Conservation (phyloP, 2,797 vertebrate species). For the Gambelia wislizenii region DNA sequence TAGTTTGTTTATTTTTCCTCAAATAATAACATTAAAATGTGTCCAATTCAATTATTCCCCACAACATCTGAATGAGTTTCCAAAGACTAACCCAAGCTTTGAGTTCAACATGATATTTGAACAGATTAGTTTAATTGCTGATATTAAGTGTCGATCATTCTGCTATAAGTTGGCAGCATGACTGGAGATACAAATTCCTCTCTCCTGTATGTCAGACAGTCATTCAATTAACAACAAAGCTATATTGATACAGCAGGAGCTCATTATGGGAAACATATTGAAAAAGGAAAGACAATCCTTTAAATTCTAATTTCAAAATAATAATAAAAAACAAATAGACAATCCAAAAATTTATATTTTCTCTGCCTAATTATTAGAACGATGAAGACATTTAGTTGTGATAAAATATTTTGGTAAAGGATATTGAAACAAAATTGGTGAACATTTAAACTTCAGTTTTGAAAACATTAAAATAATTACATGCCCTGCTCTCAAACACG, state of each 20-base stretch:
- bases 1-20: constrained; percentile 88
- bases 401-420: constrained; percentile 58
- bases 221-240: constrained; percentile 87
- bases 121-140: constrained; percentile 90
- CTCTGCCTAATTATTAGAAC: constrained; percentile 60
- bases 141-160: constrained; percentile 89
- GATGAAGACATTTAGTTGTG: constrained; percentile 56
- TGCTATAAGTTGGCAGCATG: constrained; percentile 68
- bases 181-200: constrained; percentile 82
- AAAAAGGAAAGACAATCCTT: constrained; percentile 72
- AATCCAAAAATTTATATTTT: constrained; percentile 58
- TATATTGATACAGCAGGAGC: constrained; percentile 84
- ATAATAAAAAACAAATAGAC: constrained; percentile 6
- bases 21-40: constrained; percentile 91
- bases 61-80: constrained; percentile 69
- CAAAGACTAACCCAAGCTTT: constrained; percentile 80
- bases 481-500: constrained; percentile 41
- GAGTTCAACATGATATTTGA: constrained; percentile 88
- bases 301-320: constrained; percentile 49
- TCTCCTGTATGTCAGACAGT: constrained; percentile 81
- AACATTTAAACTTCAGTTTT: constrained; percentile 62
- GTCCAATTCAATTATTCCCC: constrained; percentile 88
- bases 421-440: constrained; percentile 53
- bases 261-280: constrained; percentile 81
- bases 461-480: constrained; percentile 54